phyloP scores from a whole-genome alignment of 2,113 vertebrate species.

The Cyprinodon brontotheroides region DNA sequence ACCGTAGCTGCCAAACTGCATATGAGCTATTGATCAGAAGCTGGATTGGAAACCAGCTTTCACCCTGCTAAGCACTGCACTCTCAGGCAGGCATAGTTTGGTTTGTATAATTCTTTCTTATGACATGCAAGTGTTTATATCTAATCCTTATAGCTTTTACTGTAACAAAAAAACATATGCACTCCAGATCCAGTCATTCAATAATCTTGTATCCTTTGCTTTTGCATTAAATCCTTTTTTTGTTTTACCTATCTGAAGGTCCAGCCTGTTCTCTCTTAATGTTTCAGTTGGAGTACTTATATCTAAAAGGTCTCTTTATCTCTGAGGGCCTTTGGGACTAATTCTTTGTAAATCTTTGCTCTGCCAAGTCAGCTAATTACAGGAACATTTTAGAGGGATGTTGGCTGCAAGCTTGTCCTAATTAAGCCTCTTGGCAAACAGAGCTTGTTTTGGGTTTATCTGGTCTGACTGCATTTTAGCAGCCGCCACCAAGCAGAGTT shows the following conservation, averaged over 20 bases:
- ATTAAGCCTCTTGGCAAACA: neutral
- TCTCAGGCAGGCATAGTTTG: conserved; percentile 22
- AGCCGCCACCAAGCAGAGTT: neutral
- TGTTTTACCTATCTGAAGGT: neutral
- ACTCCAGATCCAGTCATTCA: neutral
- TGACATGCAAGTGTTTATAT: conserved; percentile 22
- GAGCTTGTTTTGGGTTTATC: neutral
- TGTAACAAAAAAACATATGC: neutral
- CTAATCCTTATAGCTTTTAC: neutral
- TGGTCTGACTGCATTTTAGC: neutral
- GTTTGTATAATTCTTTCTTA: conserved; percentile 9
- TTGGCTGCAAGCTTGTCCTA: neutral
- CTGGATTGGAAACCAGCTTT: conserved; percentile 10
- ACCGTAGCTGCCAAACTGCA: conserved; percentile 6
- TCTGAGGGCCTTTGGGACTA: neutral
- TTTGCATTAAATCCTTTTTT: neutral
- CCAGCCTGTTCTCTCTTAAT: neutral
- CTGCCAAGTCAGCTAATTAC: neutral
- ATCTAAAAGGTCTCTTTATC: neutral
- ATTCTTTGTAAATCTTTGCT: neutral
- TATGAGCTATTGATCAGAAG: conserved; percentile 55
- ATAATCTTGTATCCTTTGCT: neutral
- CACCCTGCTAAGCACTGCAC: conserved; percentile 25
- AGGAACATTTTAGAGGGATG: neutral
- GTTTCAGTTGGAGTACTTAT: conserved; percentile 1